Conservation (phyloP, 1,140 invertebrate genomes). For the Philaenus spumarius region DNA sequence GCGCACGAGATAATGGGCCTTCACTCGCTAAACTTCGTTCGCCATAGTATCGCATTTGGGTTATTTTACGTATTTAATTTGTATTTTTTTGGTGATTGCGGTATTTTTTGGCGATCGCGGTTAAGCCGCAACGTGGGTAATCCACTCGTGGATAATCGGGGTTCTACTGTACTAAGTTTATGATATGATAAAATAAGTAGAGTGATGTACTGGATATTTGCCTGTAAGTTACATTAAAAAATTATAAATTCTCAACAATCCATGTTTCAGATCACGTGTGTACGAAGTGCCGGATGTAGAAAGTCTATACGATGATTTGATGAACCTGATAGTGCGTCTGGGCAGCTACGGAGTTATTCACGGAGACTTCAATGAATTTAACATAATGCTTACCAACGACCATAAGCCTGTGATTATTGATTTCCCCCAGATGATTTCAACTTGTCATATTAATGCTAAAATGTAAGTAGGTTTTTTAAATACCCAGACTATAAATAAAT, state of each 20-base stretch:
- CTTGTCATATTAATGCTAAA: slow-evolving; percentile 85
- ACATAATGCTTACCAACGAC: slow-evolving; percentile 79
- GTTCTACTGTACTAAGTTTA: neutral
- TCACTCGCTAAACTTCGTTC: no score
- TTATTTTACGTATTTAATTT: no score
- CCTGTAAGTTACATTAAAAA: no score
- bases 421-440: slow-evolving; percentile 99
- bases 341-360: slow-evolving; percentile 96
- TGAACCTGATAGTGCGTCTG: slow-evolving; percentile 87
- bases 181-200: neutral
- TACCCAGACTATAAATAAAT: no score
- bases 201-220: no score
- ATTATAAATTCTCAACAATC: neutral
- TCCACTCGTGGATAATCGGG: no score
- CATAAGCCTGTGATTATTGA: slow-evolving; percentile 88
- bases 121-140: no score
- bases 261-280: slow-evolving; percentile 65
- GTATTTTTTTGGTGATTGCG: no score
- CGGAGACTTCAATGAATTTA: slow-evolving; percentile 99
- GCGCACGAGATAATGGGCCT: no score
- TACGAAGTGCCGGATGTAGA: slow-evolving; percentile 70
- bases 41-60: no score
- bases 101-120: no score
- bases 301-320: slow-evolving; percentile 86
- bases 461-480: no score